phyloP scores from a whole-genome alignment of 2,113 vertebrate genomes.

The Epinephelus lanceolatus region DNA sequence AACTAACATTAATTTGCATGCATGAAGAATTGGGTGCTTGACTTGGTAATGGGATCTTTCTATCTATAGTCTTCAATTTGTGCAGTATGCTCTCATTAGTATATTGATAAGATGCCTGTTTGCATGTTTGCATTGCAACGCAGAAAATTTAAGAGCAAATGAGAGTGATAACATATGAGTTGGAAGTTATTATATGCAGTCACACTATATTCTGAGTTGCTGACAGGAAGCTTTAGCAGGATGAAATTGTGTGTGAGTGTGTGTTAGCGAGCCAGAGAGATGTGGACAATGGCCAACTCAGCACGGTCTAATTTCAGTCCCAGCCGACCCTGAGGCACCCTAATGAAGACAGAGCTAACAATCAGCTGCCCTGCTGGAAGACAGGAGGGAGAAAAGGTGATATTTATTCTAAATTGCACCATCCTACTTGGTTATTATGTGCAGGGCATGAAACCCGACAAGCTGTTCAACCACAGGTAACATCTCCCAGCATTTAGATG shows the following conservation, averaged over 20 bases:
- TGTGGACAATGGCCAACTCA: slow-evolving; percentile 50
- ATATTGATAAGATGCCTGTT: slow-evolving; percentile 27
- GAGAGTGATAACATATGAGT: slow-evolving; percentile 41
- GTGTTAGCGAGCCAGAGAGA: background rate
- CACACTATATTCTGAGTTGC: slow-evolving; percentile 50
- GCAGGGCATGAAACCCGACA: slow-evolving; percentile 18
- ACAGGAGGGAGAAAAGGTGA: slow-evolving; percentile 18
- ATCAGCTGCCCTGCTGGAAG: slow-evolving; percentile 50
- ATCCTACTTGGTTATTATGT: slow-evolving; percentile 24
- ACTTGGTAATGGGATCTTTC: slow-evolving; percentile 7
- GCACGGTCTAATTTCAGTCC: slow-evolving; percentile 55
- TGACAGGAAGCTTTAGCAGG: slow-evolving; percentile 57
- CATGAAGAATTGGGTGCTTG: background rate
- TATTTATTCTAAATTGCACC: slow-evolving; percentile 32
- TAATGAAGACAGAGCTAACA: slow-evolving; percentile 54
- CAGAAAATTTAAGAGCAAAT: slow-evolving; percentile 13
- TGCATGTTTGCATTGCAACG: slow-evolving; percentile 6
- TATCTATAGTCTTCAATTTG: slow-evolving; percentile 7
- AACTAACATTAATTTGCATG: background rate
- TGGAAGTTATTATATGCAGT: slow-evolving; percentile 36
- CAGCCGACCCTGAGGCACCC: slow-evolving; percentile 29
- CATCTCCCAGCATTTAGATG: slow-evolving; percentile 15
- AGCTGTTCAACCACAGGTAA: slow-evolving; percentile 7
- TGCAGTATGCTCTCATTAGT: slow-evolving; percentile 30
- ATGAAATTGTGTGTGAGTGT: slow-evolving; percentile 26